Evolutionary conservation across 2,888 invertebrate genomes (phyloP), one percentile per base, ranked within the genome.

Genomic region (Reticulitermes lucifugus): DNA sequence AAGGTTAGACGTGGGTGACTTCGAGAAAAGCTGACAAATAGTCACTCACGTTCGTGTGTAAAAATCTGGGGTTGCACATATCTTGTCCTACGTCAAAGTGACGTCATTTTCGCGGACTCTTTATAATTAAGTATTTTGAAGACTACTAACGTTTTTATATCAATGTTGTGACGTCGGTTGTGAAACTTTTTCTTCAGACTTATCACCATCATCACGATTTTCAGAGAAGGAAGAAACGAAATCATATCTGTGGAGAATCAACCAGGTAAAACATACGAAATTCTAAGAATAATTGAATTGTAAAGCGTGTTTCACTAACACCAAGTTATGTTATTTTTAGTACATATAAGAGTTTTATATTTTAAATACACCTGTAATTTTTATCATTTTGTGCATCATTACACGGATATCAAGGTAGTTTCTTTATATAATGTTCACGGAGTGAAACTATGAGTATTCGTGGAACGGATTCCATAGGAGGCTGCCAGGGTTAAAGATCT

Each of bases 131-230:
- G 12, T 41, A 35, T 41, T 73, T 35, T 29, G 21, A 41, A 73
- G 10, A 41, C 41, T 70, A 55, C 18, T 2, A 55, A 14, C 14
- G 14, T 55, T 29, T 70, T 29, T 29, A 25, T 22, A 43, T 77
- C 77, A 46, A 77, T 77, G 77, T 77, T 77, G 77, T 77, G 77
- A 77, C 77, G 77, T 77, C 43, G 77, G 73, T 73, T 73, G 73
- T 73, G 73, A 73, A 35, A 35, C 21, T 35, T 73, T 41, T 41
- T 18, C 73, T 73, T 73, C 73, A 73, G 41, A 41, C 25, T 35
- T 41, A 73, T 73, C 21, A 29, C 5, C 21, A 41, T 73, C 43
- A 7, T 73, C 41, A 70, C 70, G 70, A 25, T 29, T 29, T 70
- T 70, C 25, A 29, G n/a, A 29, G 25, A 70, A 70, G 12, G 18